Evolutionary conservation across 64 coral and sea anemone species (phyloP).

Genomic region (Pachyseris speciosa): DNA sequence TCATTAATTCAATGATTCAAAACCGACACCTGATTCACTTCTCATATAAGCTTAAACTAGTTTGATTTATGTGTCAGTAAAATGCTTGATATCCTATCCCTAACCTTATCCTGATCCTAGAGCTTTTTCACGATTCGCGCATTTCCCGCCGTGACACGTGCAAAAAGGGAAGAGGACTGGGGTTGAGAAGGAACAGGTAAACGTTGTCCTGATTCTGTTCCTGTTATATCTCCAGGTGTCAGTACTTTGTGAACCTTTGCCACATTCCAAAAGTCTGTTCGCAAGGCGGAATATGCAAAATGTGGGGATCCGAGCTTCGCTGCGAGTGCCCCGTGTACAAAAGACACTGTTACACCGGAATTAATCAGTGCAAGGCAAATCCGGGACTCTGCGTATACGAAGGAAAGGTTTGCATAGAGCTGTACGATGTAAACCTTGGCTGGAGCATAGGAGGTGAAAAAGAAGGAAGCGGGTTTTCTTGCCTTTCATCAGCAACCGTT

Average conservation of each 20-base stretch:
- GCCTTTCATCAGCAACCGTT: constrained; percentile 49
- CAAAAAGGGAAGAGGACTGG: background rate
- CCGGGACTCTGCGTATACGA: constrained; percentile 82
- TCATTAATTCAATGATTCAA: no score
- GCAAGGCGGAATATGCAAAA: constrained; percentile 66
- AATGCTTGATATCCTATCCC: no score
- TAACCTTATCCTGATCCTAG: no score
- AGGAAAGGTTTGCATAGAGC: constrained; percentile 72
- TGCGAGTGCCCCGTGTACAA: constrained; percentile 64
- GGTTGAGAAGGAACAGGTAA: background rate
- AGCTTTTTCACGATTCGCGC: no score
- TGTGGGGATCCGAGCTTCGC: constrained; percentile 79
- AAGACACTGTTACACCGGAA: constrained; percentile 75
- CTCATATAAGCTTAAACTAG: no score
- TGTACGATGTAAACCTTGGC: constrained; percentile 65
- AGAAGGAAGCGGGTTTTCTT: constrained; percentile 77
- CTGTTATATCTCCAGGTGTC: constrained; percentile 75
- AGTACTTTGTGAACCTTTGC: constrained; percentile 96
- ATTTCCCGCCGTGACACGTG: no score
- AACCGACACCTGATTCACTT: no score
- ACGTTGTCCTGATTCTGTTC: background rate
- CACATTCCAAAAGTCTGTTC: constrained; percentile 74
- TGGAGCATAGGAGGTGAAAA: constrained; percentile 86
- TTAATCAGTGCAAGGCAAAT: constrained; percentile 95
- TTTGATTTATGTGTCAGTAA: no score